A percentile compares a stretch with the other conserved stretches of the same genome.
Evolutionary conservation across 2,797 vertebrate genomes (phyloP).

Genomic region (Erethizon dorsatum): DNA sequence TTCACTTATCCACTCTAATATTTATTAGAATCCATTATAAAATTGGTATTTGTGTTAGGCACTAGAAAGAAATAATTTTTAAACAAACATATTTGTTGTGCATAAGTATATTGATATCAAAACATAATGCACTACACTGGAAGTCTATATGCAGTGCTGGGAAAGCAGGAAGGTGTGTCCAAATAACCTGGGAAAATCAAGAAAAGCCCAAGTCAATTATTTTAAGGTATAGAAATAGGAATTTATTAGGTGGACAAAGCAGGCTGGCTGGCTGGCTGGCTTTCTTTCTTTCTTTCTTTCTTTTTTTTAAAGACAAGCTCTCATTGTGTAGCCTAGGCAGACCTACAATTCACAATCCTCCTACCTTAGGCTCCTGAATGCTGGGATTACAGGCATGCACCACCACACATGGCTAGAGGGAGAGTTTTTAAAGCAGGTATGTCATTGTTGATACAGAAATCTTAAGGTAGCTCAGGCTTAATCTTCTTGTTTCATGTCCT

Average conservation of each 20-base stretch:
- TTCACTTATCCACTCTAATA: background rate
- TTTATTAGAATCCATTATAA: slow-evolving; percentile 32
- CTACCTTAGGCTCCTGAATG: background rate
- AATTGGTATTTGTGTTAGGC: slow-evolving; percentile 13
- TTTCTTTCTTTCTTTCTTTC: background rate
- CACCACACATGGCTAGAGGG: background rate
- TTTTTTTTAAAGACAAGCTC: background rate
- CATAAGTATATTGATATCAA: slow-evolving; percentile 7
- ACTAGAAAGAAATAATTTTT: slow-evolving; percentile 14
- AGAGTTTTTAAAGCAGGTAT: background rate
- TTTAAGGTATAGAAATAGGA: slow-evolving; percentile 15
- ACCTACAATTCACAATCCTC: background rate
- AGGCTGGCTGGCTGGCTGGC: too few relatives aligned
- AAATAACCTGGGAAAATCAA: slow-evolving; percentile 30
- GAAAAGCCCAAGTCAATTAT: slow-evolving; percentile 19
- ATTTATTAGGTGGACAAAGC: slow-evolving; percentile 29
- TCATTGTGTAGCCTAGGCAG: background rate
- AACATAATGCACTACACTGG: background rate
- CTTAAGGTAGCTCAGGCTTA: slow-evolving; percentile 39
- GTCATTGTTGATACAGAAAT: slow-evolving; percentile 49
- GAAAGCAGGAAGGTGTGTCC: background rate
- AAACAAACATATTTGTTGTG: background rate
- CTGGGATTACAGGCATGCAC: background rate
- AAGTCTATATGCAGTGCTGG: background rate
- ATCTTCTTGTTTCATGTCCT: background rate